Conservation (phyloP, 1,140 invertebrate genomes). For the Mercenaria mercenaria region DNA sequence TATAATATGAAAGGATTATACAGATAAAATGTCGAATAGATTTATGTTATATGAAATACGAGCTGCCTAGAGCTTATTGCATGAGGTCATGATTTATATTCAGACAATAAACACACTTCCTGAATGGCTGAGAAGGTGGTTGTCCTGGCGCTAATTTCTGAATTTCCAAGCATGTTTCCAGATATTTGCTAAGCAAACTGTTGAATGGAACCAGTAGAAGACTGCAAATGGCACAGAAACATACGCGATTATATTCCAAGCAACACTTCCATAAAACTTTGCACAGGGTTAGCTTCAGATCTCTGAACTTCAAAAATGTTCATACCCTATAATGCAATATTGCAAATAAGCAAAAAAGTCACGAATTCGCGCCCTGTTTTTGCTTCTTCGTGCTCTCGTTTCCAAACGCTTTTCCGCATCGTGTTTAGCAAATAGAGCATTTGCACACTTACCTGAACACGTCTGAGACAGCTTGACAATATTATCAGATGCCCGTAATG, state of each 20-base stretch:
- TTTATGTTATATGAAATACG: background rate
- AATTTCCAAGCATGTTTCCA: no score
- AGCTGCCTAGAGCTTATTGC: background rate
- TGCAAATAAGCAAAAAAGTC: constrained; percentile 97
- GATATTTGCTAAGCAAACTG: constrained; percentile 83
- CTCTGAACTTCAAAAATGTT: constrained; percentile 81
- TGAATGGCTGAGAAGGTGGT: no score
- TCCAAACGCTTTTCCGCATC: constrained; percentile 92
- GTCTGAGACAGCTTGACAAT: constrained; percentile 86
- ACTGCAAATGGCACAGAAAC: constrained; percentile 81
- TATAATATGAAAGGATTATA: background rate
- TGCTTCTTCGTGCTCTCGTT: constrained; percentile 95
- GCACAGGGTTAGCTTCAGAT: constrained; percentile 77
- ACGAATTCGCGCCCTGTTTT: constrained; percentile 98
- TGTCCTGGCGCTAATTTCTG: no score
- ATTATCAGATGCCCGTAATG: constrained; percentile 72
- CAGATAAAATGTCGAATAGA: background rate
- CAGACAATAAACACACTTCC: no score
- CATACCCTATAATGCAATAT: constrained; percentile 86
- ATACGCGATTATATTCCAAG: constrained; percentile 82
- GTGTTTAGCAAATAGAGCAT: constrained; percentile 92
- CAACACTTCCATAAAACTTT: constrained; percentile 79
- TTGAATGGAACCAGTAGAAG: constrained; percentile 84
- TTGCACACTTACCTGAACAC: constrained; percentile 95
- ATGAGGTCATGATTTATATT: background rate